These are phyloP conservation scores for Phorcus lineatus DNA, from an alignment of 2,888 invertebrate genomes.

Conservation along the genomic window DNA sequence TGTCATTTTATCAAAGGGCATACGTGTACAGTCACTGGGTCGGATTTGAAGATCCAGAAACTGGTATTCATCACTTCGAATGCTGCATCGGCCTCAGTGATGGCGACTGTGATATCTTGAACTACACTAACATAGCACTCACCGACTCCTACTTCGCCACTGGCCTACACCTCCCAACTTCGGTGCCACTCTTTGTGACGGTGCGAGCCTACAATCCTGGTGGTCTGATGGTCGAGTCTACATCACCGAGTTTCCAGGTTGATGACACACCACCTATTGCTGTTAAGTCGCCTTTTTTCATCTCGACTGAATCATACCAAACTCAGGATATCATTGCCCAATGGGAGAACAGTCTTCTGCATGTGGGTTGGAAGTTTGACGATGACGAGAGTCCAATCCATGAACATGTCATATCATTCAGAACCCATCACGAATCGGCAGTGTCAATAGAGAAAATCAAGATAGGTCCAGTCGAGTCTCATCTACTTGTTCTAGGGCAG, in stretches of 20 bases:
- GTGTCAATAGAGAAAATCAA: conserved; percentile 37
- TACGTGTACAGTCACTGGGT: background rate
- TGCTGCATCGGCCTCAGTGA: conserved; percentile 10
- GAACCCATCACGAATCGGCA: conserved; percentile 43
- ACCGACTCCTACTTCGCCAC: conserved; percentile 25
- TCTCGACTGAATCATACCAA: background rate
- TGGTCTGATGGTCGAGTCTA: conserved; percentile 19
- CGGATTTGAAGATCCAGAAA: conserved; percentile 22
- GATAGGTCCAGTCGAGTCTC: conserved; percentile 32
- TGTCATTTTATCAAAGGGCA: background rate
- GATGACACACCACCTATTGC: conserved; percentile 32
- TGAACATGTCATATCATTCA: conserved; percentile 33
- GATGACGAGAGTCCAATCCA: conserved; percentile 45
- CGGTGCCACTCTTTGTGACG: conserved; percentile 28
- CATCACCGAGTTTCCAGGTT: conserved; percentile 36
- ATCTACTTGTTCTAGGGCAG: conserved; percentile 33
- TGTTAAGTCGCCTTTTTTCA: background rate
- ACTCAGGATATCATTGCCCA: background rate
- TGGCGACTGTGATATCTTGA: conserved; percentile 33
- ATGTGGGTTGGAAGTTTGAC: conserved; percentile 35
- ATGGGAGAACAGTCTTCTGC: conserved; percentile 45
- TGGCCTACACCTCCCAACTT: conserved; percentile 29
- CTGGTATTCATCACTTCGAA: conserved; percentile 12
- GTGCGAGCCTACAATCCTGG: conserved; percentile 38
- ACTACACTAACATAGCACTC: conserved; percentile 29